Conservation (phyloP, 2,888 invertebrate genomes). For the Blomia tropicalis region DNA sequence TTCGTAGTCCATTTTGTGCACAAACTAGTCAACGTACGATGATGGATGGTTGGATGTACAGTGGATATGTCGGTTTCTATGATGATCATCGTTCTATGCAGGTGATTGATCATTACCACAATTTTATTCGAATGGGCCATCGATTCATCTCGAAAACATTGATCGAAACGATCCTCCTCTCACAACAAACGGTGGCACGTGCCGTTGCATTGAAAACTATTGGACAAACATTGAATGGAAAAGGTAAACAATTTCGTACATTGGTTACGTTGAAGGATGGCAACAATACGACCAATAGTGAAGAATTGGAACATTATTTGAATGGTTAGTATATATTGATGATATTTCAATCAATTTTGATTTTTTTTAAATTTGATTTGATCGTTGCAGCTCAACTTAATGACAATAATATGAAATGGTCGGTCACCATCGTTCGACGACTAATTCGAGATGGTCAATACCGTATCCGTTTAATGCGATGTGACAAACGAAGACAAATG, state of each 20-base stretch:
- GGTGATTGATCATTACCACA: neutral
- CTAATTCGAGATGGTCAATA: neutral
- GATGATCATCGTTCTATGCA: neutral
- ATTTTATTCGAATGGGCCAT: neutral
- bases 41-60: neutral
- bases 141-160: neutral
- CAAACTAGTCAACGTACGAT: neutral
- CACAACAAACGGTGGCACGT: neutral
- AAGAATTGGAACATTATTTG: neutral
- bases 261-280: constrained; percentile 6
- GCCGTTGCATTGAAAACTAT: neutral
- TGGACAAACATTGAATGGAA: neutral
- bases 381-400: constrained; percentile 5
- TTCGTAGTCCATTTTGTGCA: constrained; percentile 6
- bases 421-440: neutral
- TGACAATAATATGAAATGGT: neutral
- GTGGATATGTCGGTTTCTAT: neutral
- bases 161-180: neutral
- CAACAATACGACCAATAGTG: neutral
- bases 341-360: neutral
- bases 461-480: too few relatives aligned
- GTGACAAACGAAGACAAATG: too few relatives aligned
- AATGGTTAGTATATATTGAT: neutral
- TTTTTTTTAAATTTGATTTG: too few relatives aligned
- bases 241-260: neutral